Conservation (phyloP, 2,888 invertebrate genomes). For the Thereva nobilitata region DNA sequence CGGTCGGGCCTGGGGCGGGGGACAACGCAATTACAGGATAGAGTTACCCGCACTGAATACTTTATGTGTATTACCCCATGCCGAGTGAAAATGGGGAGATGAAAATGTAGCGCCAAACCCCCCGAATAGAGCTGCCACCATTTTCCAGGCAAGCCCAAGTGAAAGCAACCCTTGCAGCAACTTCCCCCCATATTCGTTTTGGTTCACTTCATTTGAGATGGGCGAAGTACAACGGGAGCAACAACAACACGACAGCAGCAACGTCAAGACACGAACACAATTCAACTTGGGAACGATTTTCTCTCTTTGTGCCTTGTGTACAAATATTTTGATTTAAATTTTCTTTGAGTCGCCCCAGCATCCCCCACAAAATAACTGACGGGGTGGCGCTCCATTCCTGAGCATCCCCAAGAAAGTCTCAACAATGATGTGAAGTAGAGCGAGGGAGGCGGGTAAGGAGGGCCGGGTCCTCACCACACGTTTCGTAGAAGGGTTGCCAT, state of each 20-base stretch:
- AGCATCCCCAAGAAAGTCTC: neutral
- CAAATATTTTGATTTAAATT: slow-evolving; percentile 41
- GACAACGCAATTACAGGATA: slow-evolving; percentile 39
- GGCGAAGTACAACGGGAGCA: slow-evolving; percentile 3
- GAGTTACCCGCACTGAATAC: slow-evolving; percentile 40
- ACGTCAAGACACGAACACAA: slow-evolving; percentile 20
- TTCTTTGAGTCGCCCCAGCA: neutral
- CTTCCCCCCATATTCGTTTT: slow-evolving; percentile 3
- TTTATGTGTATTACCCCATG: slow-evolving; percentile 37
- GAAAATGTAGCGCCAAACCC: neutral
- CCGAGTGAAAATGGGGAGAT: slow-evolving; percentile 13
- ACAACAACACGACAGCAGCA: slow-evolving; percentile 13
- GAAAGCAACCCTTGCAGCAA: slow-evolving; percentile 11
- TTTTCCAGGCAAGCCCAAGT: neutral
- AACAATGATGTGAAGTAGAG: neutral
- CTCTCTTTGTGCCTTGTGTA: slow-evolving; percentile 28
- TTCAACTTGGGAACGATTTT: slow-evolving; percentile 18
- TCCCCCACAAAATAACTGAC: slow-evolving; percentile 11
- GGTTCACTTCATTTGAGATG: slow-evolving; percentile 29
- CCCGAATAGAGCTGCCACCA: neutral
- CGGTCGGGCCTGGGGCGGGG: slow-evolving; percentile 11
- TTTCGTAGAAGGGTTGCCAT: neutral
- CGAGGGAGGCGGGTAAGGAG: neutral
- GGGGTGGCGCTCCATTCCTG: neutral
- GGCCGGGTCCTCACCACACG: neutral